A percentile compares a stretch with the other conserved stretches of the same genome.
Evolutionary conservation across 2,888 invertebrate genomes (phyloP).

Genomic region (Archips crataeganus): DNA sequence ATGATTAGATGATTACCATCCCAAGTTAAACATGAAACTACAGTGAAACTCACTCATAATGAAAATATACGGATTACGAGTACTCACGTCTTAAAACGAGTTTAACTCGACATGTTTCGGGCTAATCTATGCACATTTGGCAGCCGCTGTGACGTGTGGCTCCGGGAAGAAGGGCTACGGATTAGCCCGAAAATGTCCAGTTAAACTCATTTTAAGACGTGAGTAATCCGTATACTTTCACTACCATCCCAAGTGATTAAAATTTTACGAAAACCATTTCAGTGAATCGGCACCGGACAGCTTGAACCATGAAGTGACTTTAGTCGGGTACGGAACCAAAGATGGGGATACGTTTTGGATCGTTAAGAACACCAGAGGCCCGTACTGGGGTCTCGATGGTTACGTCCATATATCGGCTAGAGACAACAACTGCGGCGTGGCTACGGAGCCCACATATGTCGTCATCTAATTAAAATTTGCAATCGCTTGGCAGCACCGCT

Average conservation of each 20-base stretch:
- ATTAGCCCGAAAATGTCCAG: too few species aligned
- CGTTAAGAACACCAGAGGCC: slow-evolving; percentile 97
- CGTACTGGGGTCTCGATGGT: slow-evolving; percentile 97
- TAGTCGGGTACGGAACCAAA: slow-evolving; percentile 94
- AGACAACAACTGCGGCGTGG: slow-evolving; percentile 96
- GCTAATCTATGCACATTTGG: too few species aligned
- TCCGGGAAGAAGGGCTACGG: too few species aligned
- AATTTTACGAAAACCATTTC: slow-evolving; percentile 39
- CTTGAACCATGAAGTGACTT: slow-evolving; percentile 94
- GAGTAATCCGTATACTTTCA: too few species aligned
- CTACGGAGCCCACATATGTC: slow-evolving; percentile 93
- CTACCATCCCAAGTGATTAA: background rate
- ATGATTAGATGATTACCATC: too few species aligned
- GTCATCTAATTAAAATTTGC: slow-evolving; percentile 76
- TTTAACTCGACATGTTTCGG: too few species aligned
- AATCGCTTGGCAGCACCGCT: background rate
- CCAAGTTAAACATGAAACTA: too few species aligned
- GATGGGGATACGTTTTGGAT: slow-evolving; percentile 96
- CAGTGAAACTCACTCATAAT: too few species aligned
- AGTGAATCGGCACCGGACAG: slow-evolving; percentile 88
- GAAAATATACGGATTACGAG: too few species aligned
- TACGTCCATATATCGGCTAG: slow-evolving; percentile 95
- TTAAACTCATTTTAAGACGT: too few species aligned
- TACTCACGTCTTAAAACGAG: too few species aligned
- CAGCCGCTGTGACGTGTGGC: too few species aligned